Evolutionary conservation across 1,140 invertebrate species (phyloP), one percentile per base, ranked within the genome.

Genomic region (Frieseomelitta varia): DNA sequence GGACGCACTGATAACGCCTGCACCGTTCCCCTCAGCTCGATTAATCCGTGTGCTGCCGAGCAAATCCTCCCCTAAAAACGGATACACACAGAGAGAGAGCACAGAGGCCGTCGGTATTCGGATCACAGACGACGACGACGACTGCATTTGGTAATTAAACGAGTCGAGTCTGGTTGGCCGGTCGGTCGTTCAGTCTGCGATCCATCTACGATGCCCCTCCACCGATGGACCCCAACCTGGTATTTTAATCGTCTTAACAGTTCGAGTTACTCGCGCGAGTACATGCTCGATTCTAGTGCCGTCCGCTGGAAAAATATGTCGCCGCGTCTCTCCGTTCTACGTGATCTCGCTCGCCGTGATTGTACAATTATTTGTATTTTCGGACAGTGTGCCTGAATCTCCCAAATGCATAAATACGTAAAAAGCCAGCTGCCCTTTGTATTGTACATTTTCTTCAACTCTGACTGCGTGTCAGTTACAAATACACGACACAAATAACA

Each of bases 21-120:
- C 76, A 69, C 79, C 69, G 63, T 69, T 39, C 68, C 75, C 79
- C 67, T 56, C 74, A 34, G 87, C 87, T 83, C 88, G 81, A 89
- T 89, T 89, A 87, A 87, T 89, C 88, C 85, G 68, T 73, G 78
- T 30, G 77, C 78, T 79, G 30, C 67, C 65, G 88, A 74, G 84
- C 87, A 89, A 89, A 89, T 87, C 81, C 88, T 76, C 85, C 77
- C 85, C 85, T 85, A 81, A 90, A 89, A 90, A 89, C 87, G 79
- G 63, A 84, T 87, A 85, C 79, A 84, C 75, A 39, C n/a, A 55
- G 80, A 86, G 75, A 55, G 80, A 86, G 75, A 10, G 61, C 79
- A 84, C 30, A 30, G 30, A 76, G 63, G 82, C 74, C 51, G 74
- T 30, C 63, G 78, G 76, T 63, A 73, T 75, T 58, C 68, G 78